phyloP scores from a whole-genome alignment of 2,113 vertebrate species.

The Tragelaphus scriptus region DNA sequence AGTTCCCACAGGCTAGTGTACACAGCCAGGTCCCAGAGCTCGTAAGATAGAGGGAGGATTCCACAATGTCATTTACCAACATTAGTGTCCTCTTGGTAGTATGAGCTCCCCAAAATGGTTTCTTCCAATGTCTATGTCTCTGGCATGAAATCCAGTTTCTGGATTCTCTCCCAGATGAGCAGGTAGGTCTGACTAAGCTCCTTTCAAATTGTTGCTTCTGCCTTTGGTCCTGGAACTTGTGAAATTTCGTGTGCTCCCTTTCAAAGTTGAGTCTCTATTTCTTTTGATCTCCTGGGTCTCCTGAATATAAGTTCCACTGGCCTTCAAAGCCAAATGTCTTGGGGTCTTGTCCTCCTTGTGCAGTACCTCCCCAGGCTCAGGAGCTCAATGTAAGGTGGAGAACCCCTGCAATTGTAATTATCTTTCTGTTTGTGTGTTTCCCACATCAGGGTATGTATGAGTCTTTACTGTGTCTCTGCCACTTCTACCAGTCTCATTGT shows the following conservation, averaged over 20 bases:
- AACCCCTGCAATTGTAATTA: not conserved
- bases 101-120: not conserved
- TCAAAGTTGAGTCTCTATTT: not conserved
- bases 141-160: not conserved
- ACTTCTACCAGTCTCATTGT: not conserved
- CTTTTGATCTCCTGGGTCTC: not conserved
- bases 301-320: not conserved
- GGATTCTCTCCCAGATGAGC: not conserved
- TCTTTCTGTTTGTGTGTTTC: not conserved
- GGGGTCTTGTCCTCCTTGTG: not conserved
- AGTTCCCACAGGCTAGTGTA: not conserved
- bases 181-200: not conserved
- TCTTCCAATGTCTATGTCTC: not conserved
- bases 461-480: not conserved
- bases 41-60: not conserved
- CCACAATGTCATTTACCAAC: not conserved
- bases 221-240: not conserved
- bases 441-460: not conserved
- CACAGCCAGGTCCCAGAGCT: not conserved
- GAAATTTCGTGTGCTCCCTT: not conserved
- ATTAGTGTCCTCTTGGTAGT: not conserved
- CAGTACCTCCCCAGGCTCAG: not conserved
- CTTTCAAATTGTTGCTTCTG: not conserved
- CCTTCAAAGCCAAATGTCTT: not conserved
- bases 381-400: not conserved